Evolutionary conservation across 1,140 invertebrate species (phyloP).

Genomic region (Listronotus oregonensis): DNA sequence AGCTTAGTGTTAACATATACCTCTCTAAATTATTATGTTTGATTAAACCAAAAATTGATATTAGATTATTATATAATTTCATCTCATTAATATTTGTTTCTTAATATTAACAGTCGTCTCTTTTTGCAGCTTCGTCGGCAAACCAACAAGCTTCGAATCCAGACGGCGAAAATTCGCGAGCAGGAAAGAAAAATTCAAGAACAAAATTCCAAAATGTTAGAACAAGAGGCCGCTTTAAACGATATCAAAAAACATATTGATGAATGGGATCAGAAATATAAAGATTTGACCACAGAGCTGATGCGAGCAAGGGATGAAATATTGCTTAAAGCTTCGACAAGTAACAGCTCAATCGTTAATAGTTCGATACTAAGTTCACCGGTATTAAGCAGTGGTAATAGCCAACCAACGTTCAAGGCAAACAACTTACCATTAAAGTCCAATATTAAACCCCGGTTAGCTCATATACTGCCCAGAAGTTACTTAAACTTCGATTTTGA

Average conservation of each 20-base stretch:
- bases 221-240: conserved; percentile 59
- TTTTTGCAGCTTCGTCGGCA: conserved; percentile 41
- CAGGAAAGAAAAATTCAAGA: conserved; percentile 60
- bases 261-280: conserved; percentile 64
- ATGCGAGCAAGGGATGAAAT: conserved; percentile 59
- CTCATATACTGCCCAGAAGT: conserved; percentile 44
- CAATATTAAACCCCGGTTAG: conserved; percentile 47
- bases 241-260: conserved; percentile 63
- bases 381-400: neutral
- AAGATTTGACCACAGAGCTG: conserved; percentile 60
- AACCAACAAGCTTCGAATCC: conserved; percentile 38
- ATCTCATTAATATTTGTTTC: neutral
- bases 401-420: too few species aligned
- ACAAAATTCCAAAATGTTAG: conserved; percentile 58
- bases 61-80: neutral
- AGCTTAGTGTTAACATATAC: too few species aligned
- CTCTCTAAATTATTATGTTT: too few species aligned
- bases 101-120: neutral
- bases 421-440: conserved; percentile 31
- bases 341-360: conserved; percentile 29
- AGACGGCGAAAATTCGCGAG: conserved; percentile 52
- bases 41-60: too few species aligned
- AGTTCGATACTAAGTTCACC: neutral
- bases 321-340: conserved; percentile 42
- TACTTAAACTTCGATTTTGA: conserved; percentile 44